Evolutionary conservation across 2,113 vertebrate species (phyloP), one percentile per base, ranked within the genome.

Genomic region (Myrmecophaga tridactyla): DNA sequence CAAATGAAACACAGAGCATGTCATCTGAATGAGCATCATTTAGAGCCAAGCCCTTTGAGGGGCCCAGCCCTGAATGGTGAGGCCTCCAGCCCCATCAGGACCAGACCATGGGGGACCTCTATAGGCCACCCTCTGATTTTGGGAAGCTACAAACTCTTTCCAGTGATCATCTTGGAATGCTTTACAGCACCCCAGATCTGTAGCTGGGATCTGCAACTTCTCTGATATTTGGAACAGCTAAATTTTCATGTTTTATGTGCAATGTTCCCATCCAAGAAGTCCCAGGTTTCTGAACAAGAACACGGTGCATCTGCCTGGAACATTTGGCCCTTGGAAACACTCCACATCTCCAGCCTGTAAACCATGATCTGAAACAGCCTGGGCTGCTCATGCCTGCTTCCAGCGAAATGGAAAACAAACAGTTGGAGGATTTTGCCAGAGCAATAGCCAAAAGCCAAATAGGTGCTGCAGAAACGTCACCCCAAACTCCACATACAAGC

Each of bases 201-300:
- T 39, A 65, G 85, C 70, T 17, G 31, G 58, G 21, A 80, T 92
- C 91, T 96, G 65, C 53, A 96, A 65, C 73, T 90, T 75, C 78
- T 96, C 86, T 72, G 41, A 88, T 86, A 88, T 56, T 96, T 97
- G 88, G 85, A 95, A 88, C 48, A 62, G 51, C 56, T 80, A 39
- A 29, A 86, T 92, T 90, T 60, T 95, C 90, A 62, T 83, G 75
- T 95, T 94, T 96, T 91, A 89, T 90, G 75, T 85, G 91, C 85
- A 67, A 85, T 27, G 12, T 78, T 94, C 86, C 82, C 20, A 34
- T 96, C 92, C 86, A 95, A 72, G 31, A 65, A 89, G 73, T 78
- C 56, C 80, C 0, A 4, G 8, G 43, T 94, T 97, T 94, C 93
- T 1, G 0, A 95, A 56, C 1, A 12, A 65, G 82, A 97, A 96